Percentiles rank a stretch among this genome's conserved stretches.
These are phyloP conservation scores for Parasteatoda lunata DNA, from an alignment of 2,888 invertebrate genomes.

Conservation along the genomic window DNA sequence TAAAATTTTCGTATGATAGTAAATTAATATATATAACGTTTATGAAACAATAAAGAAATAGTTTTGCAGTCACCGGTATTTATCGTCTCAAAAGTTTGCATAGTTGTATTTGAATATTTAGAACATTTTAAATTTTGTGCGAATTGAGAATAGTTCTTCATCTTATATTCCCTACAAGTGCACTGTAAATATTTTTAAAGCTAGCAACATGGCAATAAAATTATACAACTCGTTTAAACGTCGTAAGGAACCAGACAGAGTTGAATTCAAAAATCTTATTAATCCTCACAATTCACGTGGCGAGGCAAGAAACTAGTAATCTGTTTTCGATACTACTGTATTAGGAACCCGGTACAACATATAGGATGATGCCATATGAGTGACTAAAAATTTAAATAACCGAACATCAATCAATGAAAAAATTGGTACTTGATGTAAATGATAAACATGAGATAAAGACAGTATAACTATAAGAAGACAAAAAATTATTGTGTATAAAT, in stretches of 20 bases:
- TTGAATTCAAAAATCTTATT: constrained; percentile 33
- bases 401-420: constrained; percentile 9
- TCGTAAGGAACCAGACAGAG: constrained; percentile 56
- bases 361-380: background rate
- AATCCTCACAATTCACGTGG: constrained; percentile 5
- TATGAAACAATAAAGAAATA: no score
- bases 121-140: background rate
- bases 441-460: constrained; percentile 47
- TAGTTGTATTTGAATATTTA: background rate
- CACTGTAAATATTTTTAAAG: constrained; percentile 47
- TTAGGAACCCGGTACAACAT: constrained; percentile 62
- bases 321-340: constrained; percentile 9
- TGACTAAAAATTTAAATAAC: background rate
- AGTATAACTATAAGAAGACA: constrained; percentile 32
- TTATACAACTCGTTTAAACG: constrained; percentile 50
- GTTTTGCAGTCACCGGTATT: background rate
- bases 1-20: no score
- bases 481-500: background rate
- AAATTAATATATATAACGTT: no score
- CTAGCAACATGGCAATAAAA: constrained; percentile 59
- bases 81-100: background rate
- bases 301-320: background rate
- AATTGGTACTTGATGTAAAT: constrained; percentile 58
- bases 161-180: constrained; percentile 14
- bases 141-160: background rate